Conservation (phyloP, 2,888 invertebrate species). For the Tolmerus cingulatus region DNA sequence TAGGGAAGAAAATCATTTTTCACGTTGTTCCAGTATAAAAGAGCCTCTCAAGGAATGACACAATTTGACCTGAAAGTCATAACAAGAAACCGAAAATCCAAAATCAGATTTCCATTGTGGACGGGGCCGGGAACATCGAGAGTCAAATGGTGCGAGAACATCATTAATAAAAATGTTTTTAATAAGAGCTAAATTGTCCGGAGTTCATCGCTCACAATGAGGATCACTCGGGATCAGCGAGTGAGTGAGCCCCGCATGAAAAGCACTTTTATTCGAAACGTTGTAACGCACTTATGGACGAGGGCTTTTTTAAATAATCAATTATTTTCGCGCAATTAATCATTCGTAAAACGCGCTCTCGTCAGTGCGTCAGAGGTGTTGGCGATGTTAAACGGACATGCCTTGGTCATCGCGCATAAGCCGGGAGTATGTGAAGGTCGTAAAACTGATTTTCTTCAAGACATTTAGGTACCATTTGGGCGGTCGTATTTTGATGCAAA, state of each 20-base stretch:
- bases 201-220: conserved; percentile 14
- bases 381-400: not conserved
- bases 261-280: not conserved
- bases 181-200: conserved; percentile 29
- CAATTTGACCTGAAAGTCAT: conserved; percentile 38
- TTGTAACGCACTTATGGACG: not conserved
- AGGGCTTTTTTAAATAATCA: conserved; percentile 2
- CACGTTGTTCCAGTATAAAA: conserved; percentile 17
- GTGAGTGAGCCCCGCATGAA: not conserved
- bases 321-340: conserved; percentile 20
- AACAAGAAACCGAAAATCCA: conserved; percentile 27
- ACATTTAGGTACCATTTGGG: not conserved
- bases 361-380: not conserved
- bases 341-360: conserved; percentile 1
- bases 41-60: conserved; percentile 27
- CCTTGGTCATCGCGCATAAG: not conserved
- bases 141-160: conserved; percentile 19
- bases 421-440: not conserved
- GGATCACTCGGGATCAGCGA: conserved; percentile 14
- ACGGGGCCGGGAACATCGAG: not conserved
- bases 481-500: not conserved
- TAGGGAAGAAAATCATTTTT: conserved; percentile 24
- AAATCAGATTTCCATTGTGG: conserved; percentile 38
- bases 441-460: not conserved
- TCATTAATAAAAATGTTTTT: conserved; percentile 40